Base-by-base conservation (phyloP, 2,888 invertebrate genomes). In the Sesia bembeciformis region DNA sequence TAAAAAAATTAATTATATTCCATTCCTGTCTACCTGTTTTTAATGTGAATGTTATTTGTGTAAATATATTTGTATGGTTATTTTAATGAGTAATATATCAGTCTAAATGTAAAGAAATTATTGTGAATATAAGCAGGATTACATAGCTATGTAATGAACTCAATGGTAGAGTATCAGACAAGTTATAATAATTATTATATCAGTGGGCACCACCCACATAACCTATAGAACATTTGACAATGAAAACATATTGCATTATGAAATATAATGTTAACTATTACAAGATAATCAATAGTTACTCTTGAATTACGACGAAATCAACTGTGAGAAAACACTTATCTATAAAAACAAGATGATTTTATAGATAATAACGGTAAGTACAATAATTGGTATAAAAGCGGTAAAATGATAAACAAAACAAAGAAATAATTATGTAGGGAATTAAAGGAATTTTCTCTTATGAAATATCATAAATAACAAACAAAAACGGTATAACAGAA, bases 331-430 rank as follows among this genome's bases (percentile, higher is more conserved):
- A 46, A 8, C 7, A 8, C 46, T 46, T 46, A 46, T 46, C 46
- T 46, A 8, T 46, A 46, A 4, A 46, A 46, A 46, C 46, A 46
- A 46, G n/a, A 46, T 43, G 49, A 62, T 63, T 63, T 60, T 61
- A 62, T 54, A 58, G 62, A 61, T 60, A 64, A 58, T 62, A 58
- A 60, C 60, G 58, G 51, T 58, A 65, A 58, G 56, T 39, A 7
- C 8, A 46, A 46, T 23, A 46, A 46, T 52, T 40, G 53, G 58
- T 55, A 58, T 55, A 57, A 62, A 68, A 75, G 76, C 78, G 76
- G 76, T 68, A 67, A 74, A 70, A 70, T 76, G 64, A 82, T 87
- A 88, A 88, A 87, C 87, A 88, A 85, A 86, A 83, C 83, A 81
- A 46, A 46, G 46, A 46, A 46, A n/a, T n/a, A n/a, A 5, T 8